Conservation (phyloP, 2,888 invertebrate genomes). For the Zhuqinia jingwanae region DNA sequence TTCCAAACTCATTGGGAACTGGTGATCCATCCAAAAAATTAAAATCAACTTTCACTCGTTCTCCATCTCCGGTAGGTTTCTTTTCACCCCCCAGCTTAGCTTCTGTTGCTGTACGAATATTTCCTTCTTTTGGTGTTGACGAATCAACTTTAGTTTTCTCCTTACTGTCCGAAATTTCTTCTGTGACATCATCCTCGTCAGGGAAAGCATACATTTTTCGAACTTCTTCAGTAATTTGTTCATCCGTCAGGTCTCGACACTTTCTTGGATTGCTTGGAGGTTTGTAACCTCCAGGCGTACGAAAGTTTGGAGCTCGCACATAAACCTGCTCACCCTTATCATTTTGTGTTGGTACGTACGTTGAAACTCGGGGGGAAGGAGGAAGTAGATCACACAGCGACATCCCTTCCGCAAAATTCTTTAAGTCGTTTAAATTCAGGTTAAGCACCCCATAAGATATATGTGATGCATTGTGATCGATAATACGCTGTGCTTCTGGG, state of each 20-base stretch:
- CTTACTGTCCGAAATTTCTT: too few species aligned
- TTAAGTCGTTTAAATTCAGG: slow-evolving; percentile 61
- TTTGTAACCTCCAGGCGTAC: slow-evolving; percentile 77
- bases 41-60: slow-evolving; percentile 54
- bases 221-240: slow-evolving; percentile 76
- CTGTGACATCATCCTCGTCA: slow-evolving; percentile 50
- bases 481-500: slow-evolving; percentile 37
- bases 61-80: not conserved
- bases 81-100: not conserved
- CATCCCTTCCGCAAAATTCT: slow-evolving; percentile 51
- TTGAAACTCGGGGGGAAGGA: slow-evolving; percentile 37
- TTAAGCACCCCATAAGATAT: slow-evolving; percentile 55
- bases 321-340: slow-evolving; percentile 63
- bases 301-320: slow-evolving; percentile 77
- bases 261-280: slow-evolving; percentile 68
- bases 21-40: slow-evolving; percentile 63
- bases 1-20: slow-evolving; percentile 63
- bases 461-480: slow-evolving; percentile 29
- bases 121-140: too few species aligned
- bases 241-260: slow-evolving; percentile 75
- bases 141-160: not conserved
- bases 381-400: slow-evolving; percentile 1
- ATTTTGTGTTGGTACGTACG: slow-evolving; percentile 37
- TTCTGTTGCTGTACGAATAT: too few species aligned
- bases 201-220: slow-evolving; percentile 76